Conservation (phyloP, 2,113 vertebrate species). For the Oriolus oriolus region DNA sequence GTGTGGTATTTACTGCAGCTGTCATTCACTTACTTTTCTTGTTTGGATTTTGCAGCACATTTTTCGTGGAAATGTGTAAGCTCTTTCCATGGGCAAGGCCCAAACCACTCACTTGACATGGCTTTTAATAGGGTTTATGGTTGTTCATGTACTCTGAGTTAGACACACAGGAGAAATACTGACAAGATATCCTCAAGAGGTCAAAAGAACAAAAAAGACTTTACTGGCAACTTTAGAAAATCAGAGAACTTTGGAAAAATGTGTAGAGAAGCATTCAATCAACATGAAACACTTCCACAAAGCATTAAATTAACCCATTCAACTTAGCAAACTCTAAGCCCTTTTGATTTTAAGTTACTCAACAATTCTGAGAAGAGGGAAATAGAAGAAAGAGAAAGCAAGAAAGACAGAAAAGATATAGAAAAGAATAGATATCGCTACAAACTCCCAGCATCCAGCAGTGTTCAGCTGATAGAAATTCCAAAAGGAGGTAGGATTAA, state of each 20-base stretch:
- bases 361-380: background rate
- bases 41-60: background rate
- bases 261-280: background rate
- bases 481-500: background rate
- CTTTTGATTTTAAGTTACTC: background rate
- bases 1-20: background rate
- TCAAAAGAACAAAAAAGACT: background rate
- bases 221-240: background rate
- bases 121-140: background rate
- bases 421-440: background rate
- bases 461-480: background rate
- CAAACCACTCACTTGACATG: background rate
- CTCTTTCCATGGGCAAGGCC: background rate
- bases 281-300: background rate
- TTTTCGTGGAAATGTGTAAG: background rate
- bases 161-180: background rate
- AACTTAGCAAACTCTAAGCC: background rate
- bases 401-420: background rate
- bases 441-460: background rate
- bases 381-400: background rate
- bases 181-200: background rate
- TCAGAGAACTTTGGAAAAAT: background rate
- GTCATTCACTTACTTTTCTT: background rate
- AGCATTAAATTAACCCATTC: background rate
- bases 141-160: background rate